A percentile compares a stretch with the other conserved stretches of the same genome.
Conservation (phyloP, 1,140 invertebrate species). For the Lepidotrigona ventralis region DNA sequence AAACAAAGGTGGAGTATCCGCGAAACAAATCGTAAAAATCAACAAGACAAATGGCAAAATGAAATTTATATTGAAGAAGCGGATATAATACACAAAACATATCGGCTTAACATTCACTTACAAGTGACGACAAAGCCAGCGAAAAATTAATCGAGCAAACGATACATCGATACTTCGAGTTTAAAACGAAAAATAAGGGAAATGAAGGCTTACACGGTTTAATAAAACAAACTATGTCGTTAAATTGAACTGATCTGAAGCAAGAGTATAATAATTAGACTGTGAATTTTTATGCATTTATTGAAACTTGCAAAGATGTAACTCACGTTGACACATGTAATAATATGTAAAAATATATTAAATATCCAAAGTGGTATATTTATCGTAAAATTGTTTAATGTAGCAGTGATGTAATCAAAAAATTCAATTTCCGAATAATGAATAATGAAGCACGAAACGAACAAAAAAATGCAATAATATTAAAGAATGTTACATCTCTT, state of each 20-base stretch:
- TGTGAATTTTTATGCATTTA: too few species aligned
- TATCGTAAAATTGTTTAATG: too few species aligned
- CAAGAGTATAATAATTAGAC: background rate
- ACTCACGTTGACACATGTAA: too few species aligned
- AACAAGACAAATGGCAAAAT: constrained; percentile 5
- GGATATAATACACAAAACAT: constrained; percentile 20
- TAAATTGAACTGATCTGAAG: constrained; percentile 1
- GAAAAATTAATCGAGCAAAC: background rate
- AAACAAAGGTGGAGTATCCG: background rate
- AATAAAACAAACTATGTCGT: constrained; percentile 15
- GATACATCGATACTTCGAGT: background rate
- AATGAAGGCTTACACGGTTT: background rate
- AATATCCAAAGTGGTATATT: too few species aligned
- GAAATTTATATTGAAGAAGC: constrained; percentile 31
- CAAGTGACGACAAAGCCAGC: background rate
- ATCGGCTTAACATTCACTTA: background rate
- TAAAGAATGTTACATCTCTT: too few species aligned
- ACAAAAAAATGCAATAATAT: too few species aligned
- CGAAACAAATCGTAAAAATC: background rate
- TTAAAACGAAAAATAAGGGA: background rate
- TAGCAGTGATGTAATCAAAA: too few species aligned
- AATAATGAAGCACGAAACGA: too few species aligned
- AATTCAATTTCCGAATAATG: too few species aligned
- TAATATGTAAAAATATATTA: too few species aligned
- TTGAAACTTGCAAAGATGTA: too few species aligned